phyloP scores from a whole-genome alignment of 1,140 invertebrate species.

The Diabrotica undecimpunctata region DNA sequence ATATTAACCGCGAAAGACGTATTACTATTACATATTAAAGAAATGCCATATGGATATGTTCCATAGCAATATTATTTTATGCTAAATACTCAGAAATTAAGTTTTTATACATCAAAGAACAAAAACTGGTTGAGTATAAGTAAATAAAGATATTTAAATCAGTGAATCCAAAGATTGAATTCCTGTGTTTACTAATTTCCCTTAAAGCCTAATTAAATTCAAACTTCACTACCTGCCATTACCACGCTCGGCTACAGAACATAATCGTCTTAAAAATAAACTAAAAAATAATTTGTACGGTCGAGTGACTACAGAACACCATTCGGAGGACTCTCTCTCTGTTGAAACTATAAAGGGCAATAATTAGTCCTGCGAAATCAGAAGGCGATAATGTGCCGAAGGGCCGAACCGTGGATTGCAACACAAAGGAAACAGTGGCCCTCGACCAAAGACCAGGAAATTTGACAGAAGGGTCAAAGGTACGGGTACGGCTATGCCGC shows the following conservation, averaged over 20 bases:
- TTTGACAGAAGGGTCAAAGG: slow-evolving; percentile 42
- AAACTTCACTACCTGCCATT: not conserved
- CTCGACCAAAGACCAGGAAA: slow-evolving; percentile 40
- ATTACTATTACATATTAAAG: too few relatives aligned
- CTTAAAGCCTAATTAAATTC: not conserved
- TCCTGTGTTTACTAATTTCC: not conserved
- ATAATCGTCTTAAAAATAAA: not conserved
- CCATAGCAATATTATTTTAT: too few relatives aligned
- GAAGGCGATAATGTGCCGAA: slow-evolving; percentile 34
- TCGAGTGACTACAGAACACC: not conserved
- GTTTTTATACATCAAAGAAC: not conserved
- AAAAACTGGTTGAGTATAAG: too few relatives aligned
- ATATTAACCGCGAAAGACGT: too few relatives aligned
- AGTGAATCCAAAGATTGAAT: not conserved
- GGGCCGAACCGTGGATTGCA: slow-evolving; percentile 29
- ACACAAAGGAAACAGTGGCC: slow-evolving; percentile 40
- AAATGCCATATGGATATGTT: too few relatives aligned
- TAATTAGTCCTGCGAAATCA: slow-evolving; percentile 33
- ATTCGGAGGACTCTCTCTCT: not conserved
- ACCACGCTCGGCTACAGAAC: not conserved
- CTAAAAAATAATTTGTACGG: not conserved
- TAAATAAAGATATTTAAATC: not conserved
- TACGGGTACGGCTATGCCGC: slow-evolving; percentile 19
- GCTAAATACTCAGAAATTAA: not conserved
- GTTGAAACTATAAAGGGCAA: slow-evolving; percentile 20